Percentiles rank a stretch among this genome's conserved stretches.
Evolutionary conservation across 1,140 invertebrate species (phyloP).

Genomic region (Nymphalis io): DNA sequence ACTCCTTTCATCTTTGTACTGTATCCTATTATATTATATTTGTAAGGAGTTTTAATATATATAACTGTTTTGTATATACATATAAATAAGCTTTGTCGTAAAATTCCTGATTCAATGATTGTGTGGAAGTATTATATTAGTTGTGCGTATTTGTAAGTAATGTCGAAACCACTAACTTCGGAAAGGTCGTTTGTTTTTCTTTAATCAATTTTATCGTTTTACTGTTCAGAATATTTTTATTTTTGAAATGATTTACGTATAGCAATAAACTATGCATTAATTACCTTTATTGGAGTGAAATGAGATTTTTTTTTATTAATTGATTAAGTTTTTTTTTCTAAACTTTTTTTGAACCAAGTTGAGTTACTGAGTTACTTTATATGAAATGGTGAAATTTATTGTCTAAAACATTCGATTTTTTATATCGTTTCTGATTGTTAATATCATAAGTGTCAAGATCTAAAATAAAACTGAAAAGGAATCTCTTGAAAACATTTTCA

Average conservation of each 20-base stretch:
- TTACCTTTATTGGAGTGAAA: too few relatives aligned
- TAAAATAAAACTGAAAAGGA: constrained; percentile 23
- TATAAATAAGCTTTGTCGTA: neutral
- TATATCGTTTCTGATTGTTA: constrained; percentile 19
- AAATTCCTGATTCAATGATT: neutral
- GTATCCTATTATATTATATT: neutral
- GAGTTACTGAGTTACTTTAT: neutral
- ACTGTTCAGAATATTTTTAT: neutral
- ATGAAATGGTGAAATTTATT: constrained; percentile 7
- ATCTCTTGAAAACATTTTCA: neutral
- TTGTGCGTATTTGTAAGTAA: constrained; percentile 13
- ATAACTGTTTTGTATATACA: constrained; percentile 12
- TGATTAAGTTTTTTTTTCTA: neutral
- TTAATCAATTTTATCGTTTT: constrained; percentile 12
- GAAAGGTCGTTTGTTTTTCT: neutral
- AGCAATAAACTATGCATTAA: too few relatives aligned
- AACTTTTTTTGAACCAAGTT: neutral
- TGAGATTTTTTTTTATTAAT: too few relatives aligned
- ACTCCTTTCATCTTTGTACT: constrained; percentile 1
- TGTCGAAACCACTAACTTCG: neutral
- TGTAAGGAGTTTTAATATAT: constrained; percentile 14
- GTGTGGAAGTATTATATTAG: constrained; percentile 12
- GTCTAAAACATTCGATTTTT: constrained; percentile 18
- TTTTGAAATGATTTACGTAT: neutral
- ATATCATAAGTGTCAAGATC: constrained; percentile 16